Percentiles rank a stretch among this genome's conserved stretches.
Evolutionary conservation across 2,113 vertebrate species (phyloP).

Genomic region (Smithornis capensis): DNA sequence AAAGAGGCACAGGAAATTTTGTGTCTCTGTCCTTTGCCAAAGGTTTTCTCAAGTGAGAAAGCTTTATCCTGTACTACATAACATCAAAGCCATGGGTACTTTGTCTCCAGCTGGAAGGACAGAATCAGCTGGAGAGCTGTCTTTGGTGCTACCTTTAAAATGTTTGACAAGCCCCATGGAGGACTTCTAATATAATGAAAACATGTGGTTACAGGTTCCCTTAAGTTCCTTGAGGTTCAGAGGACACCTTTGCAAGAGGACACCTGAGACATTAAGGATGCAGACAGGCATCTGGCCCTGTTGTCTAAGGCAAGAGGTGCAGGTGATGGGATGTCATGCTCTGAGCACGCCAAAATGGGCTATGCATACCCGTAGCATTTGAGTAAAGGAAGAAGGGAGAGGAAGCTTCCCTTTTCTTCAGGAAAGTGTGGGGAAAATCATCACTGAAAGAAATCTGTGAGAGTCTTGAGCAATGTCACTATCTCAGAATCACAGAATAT

Average conservation of each 20-base stretch:
- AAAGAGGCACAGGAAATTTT: neutral
- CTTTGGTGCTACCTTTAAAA: neutral
- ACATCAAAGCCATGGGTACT: neutral
- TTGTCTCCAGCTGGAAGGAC: neutral
- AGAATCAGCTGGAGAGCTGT: neutral
- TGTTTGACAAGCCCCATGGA: neutral
- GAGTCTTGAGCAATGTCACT: neutral
- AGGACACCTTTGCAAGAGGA: neutral
- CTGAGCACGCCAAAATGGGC: neutral
- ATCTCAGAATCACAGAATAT: neutral
- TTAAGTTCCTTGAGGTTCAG: neutral
- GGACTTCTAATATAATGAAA: neutral
- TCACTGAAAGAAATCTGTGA: neutral
- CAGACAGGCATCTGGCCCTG: fast-evolving
- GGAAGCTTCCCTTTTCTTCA: neutral
- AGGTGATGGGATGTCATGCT: neutral
- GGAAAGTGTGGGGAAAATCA: neutral
- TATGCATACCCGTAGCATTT: neutral
- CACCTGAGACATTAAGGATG: neutral
- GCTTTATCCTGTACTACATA: neutral
- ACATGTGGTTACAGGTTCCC: neutral
- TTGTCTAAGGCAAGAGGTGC: neutral
- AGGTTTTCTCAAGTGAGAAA: neutral
- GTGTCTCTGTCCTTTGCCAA: neutral
- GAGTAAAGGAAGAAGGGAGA: neutral